Percentiles rank a stretch among this genome's conserved stretches.
phyloP scores from a whole-genome alignment of 1,140 invertebrate species.

The Halictus rubicundus region DNA sequence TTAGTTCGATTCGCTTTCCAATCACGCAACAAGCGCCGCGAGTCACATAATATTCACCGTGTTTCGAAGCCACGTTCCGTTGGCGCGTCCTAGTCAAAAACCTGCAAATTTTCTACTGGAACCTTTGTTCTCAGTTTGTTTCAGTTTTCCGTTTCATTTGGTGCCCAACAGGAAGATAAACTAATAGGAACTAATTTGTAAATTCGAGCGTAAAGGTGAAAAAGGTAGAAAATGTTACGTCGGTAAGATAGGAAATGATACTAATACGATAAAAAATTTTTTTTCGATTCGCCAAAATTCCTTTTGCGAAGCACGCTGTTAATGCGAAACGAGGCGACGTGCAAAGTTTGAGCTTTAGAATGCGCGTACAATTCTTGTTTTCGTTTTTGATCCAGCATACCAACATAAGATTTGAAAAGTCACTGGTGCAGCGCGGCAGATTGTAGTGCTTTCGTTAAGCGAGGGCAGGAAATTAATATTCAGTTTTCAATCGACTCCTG shows the following conservation, averaged over 20 bases:
- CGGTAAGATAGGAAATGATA: too few species aligned
- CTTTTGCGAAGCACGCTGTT: too few species aligned
- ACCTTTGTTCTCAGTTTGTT: background rate
- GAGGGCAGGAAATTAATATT: constrained; percentile 22
- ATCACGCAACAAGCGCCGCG: constrained; percentile 3
- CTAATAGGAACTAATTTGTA: background rate
- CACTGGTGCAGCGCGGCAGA: background rate
- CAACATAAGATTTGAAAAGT: too few species aligned
- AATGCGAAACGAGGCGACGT: too few species aligned
- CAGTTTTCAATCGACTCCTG: constrained; percentile 23
- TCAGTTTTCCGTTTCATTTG: background rate
- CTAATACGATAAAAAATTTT: too few species aligned
- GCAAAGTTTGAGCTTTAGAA: too few species aligned
- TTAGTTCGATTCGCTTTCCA: constrained; percentile 34
- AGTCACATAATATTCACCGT: constrained; percentile 51
- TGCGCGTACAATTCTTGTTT: too few species aligned
- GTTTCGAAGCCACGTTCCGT: constrained; percentile 28
- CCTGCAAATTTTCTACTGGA: background rate
- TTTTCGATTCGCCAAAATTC: too few species aligned
- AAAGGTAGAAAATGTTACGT: too few species aligned
- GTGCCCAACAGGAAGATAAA: background rate
- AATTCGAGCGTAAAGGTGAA: too few species aligned
- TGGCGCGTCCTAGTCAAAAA: background rate
- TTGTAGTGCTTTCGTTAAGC: background rate
- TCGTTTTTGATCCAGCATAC: too few species aligned